phyloP scores from a whole-genome alignment of 1,140 invertebrate genomes.

The Theocolax elegans region DNA sequence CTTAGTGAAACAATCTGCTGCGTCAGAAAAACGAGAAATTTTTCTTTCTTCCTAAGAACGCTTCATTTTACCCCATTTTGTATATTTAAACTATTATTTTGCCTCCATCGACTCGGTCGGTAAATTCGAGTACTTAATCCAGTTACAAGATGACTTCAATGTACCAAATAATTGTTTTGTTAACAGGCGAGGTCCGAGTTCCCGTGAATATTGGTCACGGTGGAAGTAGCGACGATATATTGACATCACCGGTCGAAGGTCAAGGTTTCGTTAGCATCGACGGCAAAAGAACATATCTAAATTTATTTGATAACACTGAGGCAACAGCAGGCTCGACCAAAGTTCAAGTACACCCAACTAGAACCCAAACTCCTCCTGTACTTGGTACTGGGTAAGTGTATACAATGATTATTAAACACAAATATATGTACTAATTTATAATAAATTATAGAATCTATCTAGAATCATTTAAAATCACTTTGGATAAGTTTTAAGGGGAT shows the following conservation, averaged over 20 bases:
- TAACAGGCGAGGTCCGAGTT: conserved; percentile 58
- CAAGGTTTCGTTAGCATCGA: conserved; percentile 93
- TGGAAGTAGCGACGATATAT: conserved; percentile 72
- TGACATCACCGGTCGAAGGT: conserved; percentile 80
- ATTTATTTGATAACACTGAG: conserved; percentile 77
- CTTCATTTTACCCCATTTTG: background rate
- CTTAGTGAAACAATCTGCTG: too few relatives aligned
- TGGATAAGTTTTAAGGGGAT: too few relatives aligned
- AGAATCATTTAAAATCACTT: too few relatives aligned
- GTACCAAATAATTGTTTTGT: background rate
- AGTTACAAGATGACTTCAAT: background rate
- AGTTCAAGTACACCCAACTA: conserved; percentile 56
- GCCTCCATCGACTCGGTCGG: too few relatives aligned
- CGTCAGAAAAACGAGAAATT: too few relatives aligned
- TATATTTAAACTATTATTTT: background rate
- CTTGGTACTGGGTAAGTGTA: conserved; percentile 68
- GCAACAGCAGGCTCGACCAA: conserved; percentile 48
- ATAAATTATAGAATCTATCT: too few relatives aligned
- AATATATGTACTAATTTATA: too few relatives aligned
- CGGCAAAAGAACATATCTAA: conserved; percentile 88
- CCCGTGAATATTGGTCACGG: conserved; percentile 56
- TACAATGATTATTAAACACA: background rate
- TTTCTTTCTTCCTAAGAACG: too few relatives aligned
- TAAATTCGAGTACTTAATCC: background rate
- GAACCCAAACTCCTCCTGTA: conserved; percentile 52